Percentiles rank a stretch among this genome's conserved stretches.
Evolutionary conservation across 2,888 invertebrate genomes (phyloP).

Genomic region (Muscina levida): DNA sequence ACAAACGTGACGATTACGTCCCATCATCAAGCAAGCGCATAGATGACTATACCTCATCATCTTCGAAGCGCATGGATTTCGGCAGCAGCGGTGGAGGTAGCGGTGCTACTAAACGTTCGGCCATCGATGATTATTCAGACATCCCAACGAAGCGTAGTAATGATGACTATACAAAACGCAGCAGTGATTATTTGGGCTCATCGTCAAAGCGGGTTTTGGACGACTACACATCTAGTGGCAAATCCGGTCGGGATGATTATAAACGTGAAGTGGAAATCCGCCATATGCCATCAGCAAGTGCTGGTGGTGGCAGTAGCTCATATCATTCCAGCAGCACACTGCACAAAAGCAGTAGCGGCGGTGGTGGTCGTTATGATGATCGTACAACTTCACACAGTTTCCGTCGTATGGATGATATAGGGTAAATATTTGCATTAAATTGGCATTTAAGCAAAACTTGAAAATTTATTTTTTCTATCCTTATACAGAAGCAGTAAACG

Average conservation of each 20-base stretch:
- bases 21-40: slow-evolving; percentile 73
- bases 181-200: slow-evolving; percentile 72
- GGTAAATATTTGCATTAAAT: slow-evolving; percentile 50
- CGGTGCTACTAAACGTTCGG: slow-evolving; percentile 72
- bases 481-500: slow-evolving; percentile 72
- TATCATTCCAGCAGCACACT: slow-evolving; percentile 69
- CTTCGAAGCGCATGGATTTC: slow-evolving; percentile 72
- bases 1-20: slow-evolving; percentile 78
- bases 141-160: slow-evolving; percentile 73
- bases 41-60: slow-evolving; percentile 75
- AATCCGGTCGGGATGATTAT: slow-evolving; percentile 71
- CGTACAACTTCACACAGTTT: slow-evolving; percentile 72
- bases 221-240: slow-evolving; percentile 71
- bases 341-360: slow-evolving; percentile 64
- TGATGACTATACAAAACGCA: slow-evolving; percentile 69
- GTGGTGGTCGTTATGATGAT: slow-evolving; percentile 74
- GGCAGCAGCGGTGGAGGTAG: slow-evolving; percentile 66
- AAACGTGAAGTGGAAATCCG: slow-evolving; percentile 79
- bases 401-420: slow-evolving; percentile 73
- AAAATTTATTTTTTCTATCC: not conserved
- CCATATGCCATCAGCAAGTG: slow-evolving; percentile 70
- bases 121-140: slow-evolving; percentile 74
- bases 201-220: slow-evolving; percentile 73
- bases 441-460: not conserved
- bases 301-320: slow-evolving; percentile 67